These are phyloP conservation scores for Aleiodes leptofemur DNA, from an alignment of 2,888 invertebrate genomes.

Conservation along the genomic window DNA sequence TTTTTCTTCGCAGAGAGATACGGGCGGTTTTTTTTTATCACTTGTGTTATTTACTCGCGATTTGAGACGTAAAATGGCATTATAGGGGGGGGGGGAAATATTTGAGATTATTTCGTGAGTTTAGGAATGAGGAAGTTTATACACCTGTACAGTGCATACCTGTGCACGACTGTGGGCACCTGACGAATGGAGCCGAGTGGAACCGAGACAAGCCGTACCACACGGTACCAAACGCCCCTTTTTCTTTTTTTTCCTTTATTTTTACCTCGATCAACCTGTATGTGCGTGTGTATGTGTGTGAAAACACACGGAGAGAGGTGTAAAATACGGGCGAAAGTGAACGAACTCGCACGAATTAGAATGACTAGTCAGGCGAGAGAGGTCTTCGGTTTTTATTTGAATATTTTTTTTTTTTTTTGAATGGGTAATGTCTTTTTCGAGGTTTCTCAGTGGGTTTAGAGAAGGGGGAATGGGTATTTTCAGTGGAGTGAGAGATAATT, in stretches of 20 bases:
- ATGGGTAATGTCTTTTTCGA: too few relatives aligned
- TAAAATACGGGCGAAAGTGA: conserved; percentile 4
- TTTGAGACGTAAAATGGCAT: background rate
- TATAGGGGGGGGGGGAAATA: background rate
- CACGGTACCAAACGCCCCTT: conserved; percentile 32
- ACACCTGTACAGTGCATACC: conserved; percentile 18
- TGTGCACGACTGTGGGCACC: conserved; percentile 16
- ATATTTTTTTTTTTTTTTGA: too few relatives aligned
- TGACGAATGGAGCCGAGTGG: conserved; percentile 38
- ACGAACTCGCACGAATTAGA: conserved; percentile 4
- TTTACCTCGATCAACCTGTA: conserved; percentile 10
- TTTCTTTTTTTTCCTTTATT: conserved; percentile 38
- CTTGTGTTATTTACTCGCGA: background rate
- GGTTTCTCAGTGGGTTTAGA: too few relatives aligned
- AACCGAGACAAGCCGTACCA: conserved; percentile 29
- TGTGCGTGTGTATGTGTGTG: background rate
- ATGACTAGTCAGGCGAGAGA: too few relatives aligned
- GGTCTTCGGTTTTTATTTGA: too few relatives aligned
- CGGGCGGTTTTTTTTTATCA: background rate
- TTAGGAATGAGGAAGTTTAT: background rate
- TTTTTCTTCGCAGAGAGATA: background rate
- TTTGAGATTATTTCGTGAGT: background rate
- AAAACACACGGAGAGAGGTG: conserved; percentile 12
- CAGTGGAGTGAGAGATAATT: too few relatives aligned
- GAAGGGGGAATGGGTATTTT: too few relatives aligned